These are phyloP conservation scores for Scortum barcoo DNA, from an alignment of 2,113 vertebrate species.

Conservation along the genomic window DNA sequence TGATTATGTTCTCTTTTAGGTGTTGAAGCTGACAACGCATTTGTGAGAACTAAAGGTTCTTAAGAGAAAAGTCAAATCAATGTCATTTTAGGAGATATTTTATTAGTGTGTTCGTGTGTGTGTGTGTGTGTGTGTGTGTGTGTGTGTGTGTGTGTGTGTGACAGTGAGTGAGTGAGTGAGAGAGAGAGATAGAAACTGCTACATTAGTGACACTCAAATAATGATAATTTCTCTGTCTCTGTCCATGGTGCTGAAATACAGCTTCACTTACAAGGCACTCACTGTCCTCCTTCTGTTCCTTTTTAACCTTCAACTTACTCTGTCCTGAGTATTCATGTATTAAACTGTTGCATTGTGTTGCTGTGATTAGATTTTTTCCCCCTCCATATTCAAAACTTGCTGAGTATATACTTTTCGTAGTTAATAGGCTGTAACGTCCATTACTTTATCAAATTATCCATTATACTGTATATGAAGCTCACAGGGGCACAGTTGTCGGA, in stretches of 20 bases:
- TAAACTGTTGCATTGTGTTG: background rate
- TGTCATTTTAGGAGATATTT: background rate
- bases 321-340: slow-evolving; percentile 9
- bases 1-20: background rate
- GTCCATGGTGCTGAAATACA: slow-evolving; percentile 61
- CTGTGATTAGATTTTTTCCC: background rate
- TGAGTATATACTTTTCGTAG: slow-evolving; percentile 8
- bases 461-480: slow-evolving; percentile 24
- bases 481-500: background rate
- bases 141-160: background rate
- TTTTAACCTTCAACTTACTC: slow-evolving; percentile 22
- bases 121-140: background rate
- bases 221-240: slow-evolving; percentile 3
- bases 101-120: background rate
- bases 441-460: slow-evolving; percentile 30
- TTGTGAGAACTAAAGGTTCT: background rate
- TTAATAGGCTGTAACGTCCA: slow-evolving; percentile 13
- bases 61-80: background rate
- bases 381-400: slow-evolving; percentile 7
- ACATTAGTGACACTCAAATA: background rate
- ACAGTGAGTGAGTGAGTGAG: too few relatives aligned
- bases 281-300: background rate
- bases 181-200: background rate
- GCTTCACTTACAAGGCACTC: background rate
- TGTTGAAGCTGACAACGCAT: background rate